These are phyloP conservation scores for Eucera pruinosa DNA, from an alignment of 2,888 invertebrate species.

Conservation along the genomic window DNA sequence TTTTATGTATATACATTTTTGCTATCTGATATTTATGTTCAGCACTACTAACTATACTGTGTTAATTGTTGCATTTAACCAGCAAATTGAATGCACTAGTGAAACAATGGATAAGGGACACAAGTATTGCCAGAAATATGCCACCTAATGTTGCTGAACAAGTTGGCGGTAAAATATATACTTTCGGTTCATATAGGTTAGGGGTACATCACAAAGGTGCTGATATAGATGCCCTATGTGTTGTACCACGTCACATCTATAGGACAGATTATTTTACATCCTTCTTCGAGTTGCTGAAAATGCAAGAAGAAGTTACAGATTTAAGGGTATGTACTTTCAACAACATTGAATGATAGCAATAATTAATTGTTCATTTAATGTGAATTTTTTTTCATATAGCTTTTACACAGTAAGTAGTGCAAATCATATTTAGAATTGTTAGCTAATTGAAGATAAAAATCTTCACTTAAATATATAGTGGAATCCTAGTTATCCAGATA, in stretches of 20 bases:
- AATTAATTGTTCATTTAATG: conserved; percentile 39
- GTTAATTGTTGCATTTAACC: conserved; percentile 77
- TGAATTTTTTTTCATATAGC: conserved; percentile 43
- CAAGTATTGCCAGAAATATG: conserved; percentile 95
- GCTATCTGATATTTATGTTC: neutral
- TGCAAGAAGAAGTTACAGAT: conserved; percentile 93
- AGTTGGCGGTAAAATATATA: conserved; percentile 99
- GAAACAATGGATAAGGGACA: conserved; percentile 96
- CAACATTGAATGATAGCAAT: conserved; percentile 7
- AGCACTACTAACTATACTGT: neutral
- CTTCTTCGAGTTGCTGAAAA: conserved; percentile 95
- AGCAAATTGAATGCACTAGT: conserved; percentile 95
- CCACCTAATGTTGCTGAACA: conserved; percentile 95
- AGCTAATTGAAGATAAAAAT: conserved; percentile 5
- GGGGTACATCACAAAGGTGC: conserved; percentile 99
- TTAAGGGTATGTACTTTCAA: conserved; percentile 87
- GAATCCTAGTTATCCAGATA: too few relatives aligned
- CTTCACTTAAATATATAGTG: conserved; percentile 12
- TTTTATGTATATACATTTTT: neutral
- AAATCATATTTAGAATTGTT: conserved; percentile 12
- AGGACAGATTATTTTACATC: conserved; percentile 97
- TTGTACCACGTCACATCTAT: conserved; percentile 98
- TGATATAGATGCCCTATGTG: conserved; percentile 99
- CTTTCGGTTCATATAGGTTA: conserved; percentile 98
- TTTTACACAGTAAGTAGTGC: conserved; percentile 39